A percentile compares a stretch with the other conserved stretches of the same genome.
phyloP scores from a whole-genome alignment of 2,113 vertebrate species.

The Thinocorus orbignyianus region DNA sequence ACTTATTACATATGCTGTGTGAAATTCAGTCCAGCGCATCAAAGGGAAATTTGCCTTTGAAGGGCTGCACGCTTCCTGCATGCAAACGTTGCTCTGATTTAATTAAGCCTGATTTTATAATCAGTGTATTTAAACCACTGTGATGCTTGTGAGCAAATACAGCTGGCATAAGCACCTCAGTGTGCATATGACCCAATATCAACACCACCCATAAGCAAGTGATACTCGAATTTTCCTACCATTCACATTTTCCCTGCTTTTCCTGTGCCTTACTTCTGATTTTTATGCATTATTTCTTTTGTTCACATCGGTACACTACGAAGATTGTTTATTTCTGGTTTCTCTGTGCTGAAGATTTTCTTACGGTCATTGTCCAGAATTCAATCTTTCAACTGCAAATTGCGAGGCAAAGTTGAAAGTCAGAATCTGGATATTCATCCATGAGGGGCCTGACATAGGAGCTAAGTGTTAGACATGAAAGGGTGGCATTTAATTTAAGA shows the following conservation, averaged over 20 bases:
- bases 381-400: constrained; percentile 21
- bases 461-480: constrained; percentile 26
- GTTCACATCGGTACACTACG: not conserved
- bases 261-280: not conserved
- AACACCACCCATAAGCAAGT: not conserved
- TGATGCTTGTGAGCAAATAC: not conserved
- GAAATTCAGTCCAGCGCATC: constrained; percentile 30
- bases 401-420: not conserved
- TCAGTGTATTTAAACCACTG: not conserved
- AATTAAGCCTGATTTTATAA: constrained; percentile 47
- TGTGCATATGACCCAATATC: not conserved
- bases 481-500: constrained; percentile 10
- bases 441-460: not conserved
- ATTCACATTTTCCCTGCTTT: not conserved
- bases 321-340: not conserved
- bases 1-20: constrained; percentile 9
- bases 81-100: constrained; percentile 19
- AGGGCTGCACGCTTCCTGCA: constrained; percentile 3
- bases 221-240: not conserved
- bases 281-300: not conserved
- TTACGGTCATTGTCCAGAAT: not conserved
- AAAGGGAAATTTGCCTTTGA: constrained; percentile 45
- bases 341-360: not conserved
- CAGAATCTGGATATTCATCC: not conserved
- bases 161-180: not conserved